Base-by-base conservation (phyloP, 30 jellyfish, hydroid and myxozoan genomes). In the Clytia hemisphaerica region DNA sequence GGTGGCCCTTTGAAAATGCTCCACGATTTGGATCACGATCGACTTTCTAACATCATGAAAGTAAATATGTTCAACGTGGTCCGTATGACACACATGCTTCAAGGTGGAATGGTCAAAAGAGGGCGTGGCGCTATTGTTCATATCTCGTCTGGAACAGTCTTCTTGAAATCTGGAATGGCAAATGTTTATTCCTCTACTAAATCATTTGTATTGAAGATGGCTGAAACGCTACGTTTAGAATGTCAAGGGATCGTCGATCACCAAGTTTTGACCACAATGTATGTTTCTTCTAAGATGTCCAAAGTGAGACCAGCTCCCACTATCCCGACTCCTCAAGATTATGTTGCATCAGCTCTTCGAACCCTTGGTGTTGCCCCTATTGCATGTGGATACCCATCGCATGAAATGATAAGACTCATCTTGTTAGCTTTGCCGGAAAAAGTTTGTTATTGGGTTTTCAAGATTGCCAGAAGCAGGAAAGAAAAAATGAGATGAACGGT, bases 201-300 rank as follows among this genome's bases (percentile, higher is more conserved):
- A 25, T 33, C 37, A 12, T 65, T 65, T 36, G 44, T 65, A 63
- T 28, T 27, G n/a, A 65, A 34, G 15, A 37, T 65, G 15, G 78
- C 64, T 7, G 44, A 31, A 37, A 22, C 62, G 37, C 26, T 65
- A 28, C 78, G 44, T 34, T 19, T 32, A 6, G 61, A 65, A 1
- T 7, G 31, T 25, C 29, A 31, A 2, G 62, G 78, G 7, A n/a
- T n/a, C n/a, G 68, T 65, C 42, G 49, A 65, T 22, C 78, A 65
- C 37, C 78, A 69, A 26, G 10, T 69, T 18, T 32, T 69, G 19
- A 15, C 28, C 25, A 75, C 81, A 32, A 51, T 69, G 76, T 69
- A 69, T 29, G 81, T 69, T 30, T 50, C 76, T 2, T 21, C 81
- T 0, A 69, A 69, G 26, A 2, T 69, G 49, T 69, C 81, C 25